Conservation (phyloP, 30 jellyfish, hydroid and myxozoan species). For the Hydractinia echinata region DNA sequence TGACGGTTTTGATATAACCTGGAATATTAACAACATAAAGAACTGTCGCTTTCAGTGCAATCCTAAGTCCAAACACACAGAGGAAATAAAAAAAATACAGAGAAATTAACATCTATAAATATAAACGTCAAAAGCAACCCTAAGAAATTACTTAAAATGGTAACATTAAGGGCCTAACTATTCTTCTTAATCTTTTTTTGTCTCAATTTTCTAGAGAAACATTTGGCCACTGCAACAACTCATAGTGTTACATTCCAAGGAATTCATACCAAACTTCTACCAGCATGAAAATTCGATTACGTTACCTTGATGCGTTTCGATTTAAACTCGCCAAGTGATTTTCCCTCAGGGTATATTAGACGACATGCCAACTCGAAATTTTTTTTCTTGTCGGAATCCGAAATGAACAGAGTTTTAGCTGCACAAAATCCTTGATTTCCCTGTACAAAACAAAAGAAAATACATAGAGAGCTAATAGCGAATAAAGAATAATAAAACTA, state of each 20-base stretch:
- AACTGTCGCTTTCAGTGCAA: too few relatives aligned
- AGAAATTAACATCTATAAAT: not conserved
- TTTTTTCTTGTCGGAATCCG: conserved; percentile 94
- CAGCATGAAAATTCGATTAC: not conserved
- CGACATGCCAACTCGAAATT: conserved; percentile 48
- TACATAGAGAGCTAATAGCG: too few relatives aligned
- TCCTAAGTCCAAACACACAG: too few relatives aligned
- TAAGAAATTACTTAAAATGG: not conserved
- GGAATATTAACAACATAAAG: conserved; percentile 1
- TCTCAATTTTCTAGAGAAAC: too few relatives aligned
- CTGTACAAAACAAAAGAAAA: not conserved
- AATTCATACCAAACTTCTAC: too few relatives aligned
- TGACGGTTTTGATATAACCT: conserved; percentile 97
- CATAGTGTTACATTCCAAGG: too few relatives aligned
- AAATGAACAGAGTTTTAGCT: conserved; percentile 87
- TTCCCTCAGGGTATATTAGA: conserved; percentile 87
- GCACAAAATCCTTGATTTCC: conserved; percentile 81
- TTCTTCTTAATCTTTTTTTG: not conserved
- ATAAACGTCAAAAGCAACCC: too few relatives aligned
- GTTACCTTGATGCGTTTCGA: conserved; percentile 89
- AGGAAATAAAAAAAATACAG: not conserved
- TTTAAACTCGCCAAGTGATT: conserved; percentile 77
- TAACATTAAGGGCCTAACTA: not conserved
- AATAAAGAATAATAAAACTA: too few relatives aligned
- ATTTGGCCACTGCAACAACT: too few relatives aligned